phyloP scores from a whole-genome alignment of 2,113 vertebrate species.

The Strix aluco region DNA sequence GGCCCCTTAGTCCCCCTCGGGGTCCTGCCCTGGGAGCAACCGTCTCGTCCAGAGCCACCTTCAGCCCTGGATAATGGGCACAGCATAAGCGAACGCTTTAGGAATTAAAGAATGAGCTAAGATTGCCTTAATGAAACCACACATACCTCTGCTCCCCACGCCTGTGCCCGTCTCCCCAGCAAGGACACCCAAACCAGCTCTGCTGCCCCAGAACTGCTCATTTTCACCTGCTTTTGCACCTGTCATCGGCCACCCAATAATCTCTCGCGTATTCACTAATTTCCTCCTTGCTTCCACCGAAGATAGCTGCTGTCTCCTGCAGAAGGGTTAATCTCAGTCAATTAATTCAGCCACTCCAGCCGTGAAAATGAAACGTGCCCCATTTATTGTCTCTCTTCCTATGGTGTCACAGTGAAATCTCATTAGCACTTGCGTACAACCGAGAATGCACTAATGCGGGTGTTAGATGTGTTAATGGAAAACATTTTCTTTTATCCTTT shows the following conservation, averaged over 20 bases:
- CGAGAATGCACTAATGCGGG: not conserved
- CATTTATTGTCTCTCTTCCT: not conserved
- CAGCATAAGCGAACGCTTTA: not conserved
- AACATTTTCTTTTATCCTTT: conserved; percentile 12
- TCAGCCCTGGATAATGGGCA: fast-evolving
- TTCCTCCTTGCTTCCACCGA: not conserved
- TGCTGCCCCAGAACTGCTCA: fast-evolving
- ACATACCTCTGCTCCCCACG: not conserved
- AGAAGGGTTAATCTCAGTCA: not conserved
- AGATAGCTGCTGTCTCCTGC: not conserved
- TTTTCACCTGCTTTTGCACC: not conserved
- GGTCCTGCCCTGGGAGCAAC: not conserved
- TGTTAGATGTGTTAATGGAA: conserved; percentile 46
- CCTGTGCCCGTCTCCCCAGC: not conserved
- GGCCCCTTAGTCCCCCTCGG: no score
- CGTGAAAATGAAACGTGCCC: not conserved
- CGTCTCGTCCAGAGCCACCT: not conserved
- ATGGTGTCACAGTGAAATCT: not conserved
- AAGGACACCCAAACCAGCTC: fast-evolving
- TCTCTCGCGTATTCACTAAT: not conserved
- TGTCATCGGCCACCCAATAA: not conserved
- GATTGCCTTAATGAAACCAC: not conserved
- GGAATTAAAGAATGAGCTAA: fast-evolving
- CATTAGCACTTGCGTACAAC: not conserved
- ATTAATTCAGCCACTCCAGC: conserved; percentile 7